Percentiles rank a stretch among this genome's conserved stretches.
phyloP scores from a whole-genome alignment of 2,888 invertebrate species.

The Drosophila tanythrix region DNA sequence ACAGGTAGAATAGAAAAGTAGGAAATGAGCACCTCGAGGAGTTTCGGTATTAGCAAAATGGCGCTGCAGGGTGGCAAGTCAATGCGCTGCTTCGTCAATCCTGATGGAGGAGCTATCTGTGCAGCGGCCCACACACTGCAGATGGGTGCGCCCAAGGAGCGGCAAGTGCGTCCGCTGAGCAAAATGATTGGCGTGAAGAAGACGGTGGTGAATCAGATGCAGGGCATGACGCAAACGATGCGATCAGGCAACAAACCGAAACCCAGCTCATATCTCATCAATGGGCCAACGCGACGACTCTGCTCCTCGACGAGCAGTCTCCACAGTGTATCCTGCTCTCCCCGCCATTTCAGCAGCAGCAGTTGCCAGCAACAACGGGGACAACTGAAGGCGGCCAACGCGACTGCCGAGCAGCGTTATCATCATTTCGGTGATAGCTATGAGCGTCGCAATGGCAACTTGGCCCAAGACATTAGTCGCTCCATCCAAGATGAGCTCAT shows the following conservation, averaged over 20 bases:
- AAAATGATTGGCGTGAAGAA: conserved; percentile 59
- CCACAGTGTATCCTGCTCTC: background rate
- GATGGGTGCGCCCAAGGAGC: background rate
- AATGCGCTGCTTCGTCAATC: background rate
- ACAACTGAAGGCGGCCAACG: background rate
- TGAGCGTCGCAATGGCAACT: conserved; percentile 3
- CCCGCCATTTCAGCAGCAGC: conserved; percentile 11
- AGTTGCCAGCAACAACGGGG: background rate
- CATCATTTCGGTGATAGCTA: conserved; percentile 12
- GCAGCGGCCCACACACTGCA: background rate
- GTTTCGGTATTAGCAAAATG: conserved; percentile 15
- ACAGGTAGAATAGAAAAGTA: background rate
- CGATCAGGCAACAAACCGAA: background rate
- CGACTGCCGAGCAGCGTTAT: conserved; percentile 40
- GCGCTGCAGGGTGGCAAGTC: conserved; percentile 15
- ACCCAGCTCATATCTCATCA: conserved; percentile 33
- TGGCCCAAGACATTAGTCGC: conserved; percentile 53
- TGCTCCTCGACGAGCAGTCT: conserved; percentile 46
- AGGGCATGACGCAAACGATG: conserved; percentile 42
- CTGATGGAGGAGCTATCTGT: accelerated
- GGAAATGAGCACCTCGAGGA: conserved; percentile 22
- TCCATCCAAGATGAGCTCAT: conserved; percentile 65
- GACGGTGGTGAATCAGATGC: conserved; percentile 60
- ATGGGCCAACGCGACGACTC: conserved; percentile 31
- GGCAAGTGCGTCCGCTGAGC: background rate